Evolutionary conservation across 2,888 invertebrate genomes (phyloP).

Genomic region (Minunthozetes semirufus): DNA sequence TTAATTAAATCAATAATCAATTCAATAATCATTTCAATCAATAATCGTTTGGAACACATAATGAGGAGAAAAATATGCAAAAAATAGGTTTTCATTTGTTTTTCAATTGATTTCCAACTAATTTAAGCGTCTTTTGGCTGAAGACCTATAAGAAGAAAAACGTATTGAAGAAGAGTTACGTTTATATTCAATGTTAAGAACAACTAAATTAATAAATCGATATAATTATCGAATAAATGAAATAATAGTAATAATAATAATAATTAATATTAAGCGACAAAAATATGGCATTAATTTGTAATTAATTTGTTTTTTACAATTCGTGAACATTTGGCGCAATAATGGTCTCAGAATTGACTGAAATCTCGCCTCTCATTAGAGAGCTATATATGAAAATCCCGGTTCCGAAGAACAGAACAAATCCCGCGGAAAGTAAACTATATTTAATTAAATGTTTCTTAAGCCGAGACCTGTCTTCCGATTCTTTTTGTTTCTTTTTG

Average conservation of each 20-base stretch:
- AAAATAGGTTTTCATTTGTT: too few species aligned
- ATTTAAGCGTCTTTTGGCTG: conserved; percentile 12
- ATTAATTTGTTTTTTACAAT: neutral
- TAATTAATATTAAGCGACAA: neutral
- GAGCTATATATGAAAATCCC: conserved; percentile 22
- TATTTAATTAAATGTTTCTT: conserved; percentile 23
- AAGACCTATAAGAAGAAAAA: conserved; percentile 2
- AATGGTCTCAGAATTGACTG: conserved; percentile 21
- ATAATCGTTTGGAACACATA: too few species aligned
- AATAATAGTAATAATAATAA: neutral
- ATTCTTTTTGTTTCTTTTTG: conserved; percentile 34
- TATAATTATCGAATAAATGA: conserved; percentile 6
- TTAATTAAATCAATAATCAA: neutral
- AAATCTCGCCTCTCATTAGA: conserved; percentile 12
- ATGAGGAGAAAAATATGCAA: too few species aligned
- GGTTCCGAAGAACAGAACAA: conserved; percentile 23
- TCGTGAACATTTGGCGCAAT: conserved; percentile 20
- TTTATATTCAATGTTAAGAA: neutral
- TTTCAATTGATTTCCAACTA: neutral
- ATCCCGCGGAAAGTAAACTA: conserved; percentile 20
- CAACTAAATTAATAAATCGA: neutral
- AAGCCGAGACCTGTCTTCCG: conserved; percentile 33
- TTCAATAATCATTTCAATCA: neutral
- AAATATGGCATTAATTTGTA: conserved; percentile 4
- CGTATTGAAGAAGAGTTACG: neutral